Base-by-base conservation (phyloP, 1,140 invertebrate species). In the Tetranychus cinnabarinus region DNA sequence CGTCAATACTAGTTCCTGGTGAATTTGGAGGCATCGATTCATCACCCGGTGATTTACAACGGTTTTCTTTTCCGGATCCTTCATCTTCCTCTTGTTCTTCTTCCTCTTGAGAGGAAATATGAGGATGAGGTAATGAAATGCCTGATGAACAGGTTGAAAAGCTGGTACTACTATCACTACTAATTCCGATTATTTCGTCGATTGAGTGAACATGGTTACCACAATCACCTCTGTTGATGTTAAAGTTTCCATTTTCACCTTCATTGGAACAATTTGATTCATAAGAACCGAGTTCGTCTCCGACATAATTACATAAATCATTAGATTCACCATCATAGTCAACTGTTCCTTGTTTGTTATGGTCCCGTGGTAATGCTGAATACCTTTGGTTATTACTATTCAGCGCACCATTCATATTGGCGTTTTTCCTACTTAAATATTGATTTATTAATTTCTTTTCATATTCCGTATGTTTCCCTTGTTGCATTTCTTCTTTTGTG, bases 401-500 rank as follows among this genome's bases (percentile, higher is more conserved):
- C 15, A 34, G 5, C 10, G 33, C 55, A 37, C 55, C 33, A 36
- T 56, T 56, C 15, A 23, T 23, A 23, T 23, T 23, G 10, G n/a
- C 55, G 33, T 34, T 37, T 36, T 56, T 60, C 10, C 48, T 45
- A 58, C 60, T 56, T 33, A 61, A 59, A 59, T 61, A 63, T 54
- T 63, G 46, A 13, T 34, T 6, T 39, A 65, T 65, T 13, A 65
- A 54, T 45, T 63, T 64, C 54, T 64, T 65, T 46, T 65, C 64
- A 57, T 65, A 65, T 56, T 65, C 64, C 5, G 56, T 58, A 37
- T 65, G 64, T 54, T 64, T 65, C 13, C 64, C 64, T 50, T 55
- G 13, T 73, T 97, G 92, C 95, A 99, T 99, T 77, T 98, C 90
- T 75, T 99, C 90, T 74, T 96, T 96, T 3, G 91, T 96, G 75